phyloP scores from a whole-genome alignment of 2,113 vertebrate species.

The Cricetomys ansorgei region DNA sequence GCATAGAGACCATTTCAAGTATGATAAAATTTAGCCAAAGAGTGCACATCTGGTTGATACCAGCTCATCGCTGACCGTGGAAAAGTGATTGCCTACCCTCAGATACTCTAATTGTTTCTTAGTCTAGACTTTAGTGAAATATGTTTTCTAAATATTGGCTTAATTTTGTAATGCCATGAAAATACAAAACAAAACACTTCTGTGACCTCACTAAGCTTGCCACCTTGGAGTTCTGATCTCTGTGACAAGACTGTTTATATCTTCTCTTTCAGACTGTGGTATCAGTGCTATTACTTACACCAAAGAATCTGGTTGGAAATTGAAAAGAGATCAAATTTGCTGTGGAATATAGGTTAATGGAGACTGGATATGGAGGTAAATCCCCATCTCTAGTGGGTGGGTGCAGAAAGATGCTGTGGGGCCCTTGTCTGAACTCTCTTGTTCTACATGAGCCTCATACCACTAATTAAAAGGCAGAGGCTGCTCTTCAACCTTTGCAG shows the following conservation, averaged over 20 bases:
- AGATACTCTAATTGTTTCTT: background rate
- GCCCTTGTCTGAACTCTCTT: background rate
- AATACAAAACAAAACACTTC: background rate
- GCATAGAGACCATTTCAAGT: rapidly evolving
- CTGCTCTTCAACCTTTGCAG: background rate
- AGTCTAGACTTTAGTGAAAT: background rate
- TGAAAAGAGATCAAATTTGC: background rate
- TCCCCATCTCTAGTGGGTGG: background rate
- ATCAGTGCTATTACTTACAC: background rate
- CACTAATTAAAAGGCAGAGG: background rate
- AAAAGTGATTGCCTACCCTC: too few relatives aligned
- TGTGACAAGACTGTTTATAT: background rate
- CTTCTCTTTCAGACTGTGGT: background rate
- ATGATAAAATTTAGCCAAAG: background rate
- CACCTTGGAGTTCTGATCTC: background rate
- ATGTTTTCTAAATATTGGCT: background rate
- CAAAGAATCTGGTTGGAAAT: background rate
- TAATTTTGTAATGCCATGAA: background rate
- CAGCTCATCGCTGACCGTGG: background rate
- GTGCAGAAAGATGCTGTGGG: background rate
- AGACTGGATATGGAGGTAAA: background rate
- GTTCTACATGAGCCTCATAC: background rate
- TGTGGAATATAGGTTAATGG: background rate
- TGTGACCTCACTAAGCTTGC: background rate
- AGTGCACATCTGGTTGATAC: background rate